Conservation (phyloP, 2,797 vertebrate genomes). For the Xenopus petersii region DNA sequence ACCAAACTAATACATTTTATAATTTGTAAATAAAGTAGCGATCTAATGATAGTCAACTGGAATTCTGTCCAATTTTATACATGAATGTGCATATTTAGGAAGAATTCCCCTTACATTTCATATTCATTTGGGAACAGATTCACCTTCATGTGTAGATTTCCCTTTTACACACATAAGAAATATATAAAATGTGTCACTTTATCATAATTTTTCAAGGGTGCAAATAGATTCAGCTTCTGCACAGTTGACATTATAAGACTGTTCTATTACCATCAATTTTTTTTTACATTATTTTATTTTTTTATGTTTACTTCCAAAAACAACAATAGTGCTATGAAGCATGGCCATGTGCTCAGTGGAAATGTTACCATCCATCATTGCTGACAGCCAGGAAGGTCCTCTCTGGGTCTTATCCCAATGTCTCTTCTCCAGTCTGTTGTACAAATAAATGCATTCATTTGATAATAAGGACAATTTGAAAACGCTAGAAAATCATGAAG, state of each 20-base stretch:
- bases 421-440: slow-evolving; percentile 39
- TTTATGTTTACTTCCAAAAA: slow-evolving; percentile 33
- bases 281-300: slow-evolving; percentile 27
- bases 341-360: slow-evolving; percentile 31
- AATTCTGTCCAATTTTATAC: too few species aligned
- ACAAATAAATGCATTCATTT: slow-evolving; percentile 28
- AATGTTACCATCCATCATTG: slow-evolving; percentile 42
- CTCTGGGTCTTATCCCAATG: slow-evolving; percentile 41
- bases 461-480: neutral
- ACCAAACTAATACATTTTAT: too few species aligned
- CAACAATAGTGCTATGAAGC: slow-evolving; percentile 42
- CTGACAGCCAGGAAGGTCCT: slow-evolving; percentile 44
- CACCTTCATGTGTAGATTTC: too few species aligned
- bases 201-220: neutral
- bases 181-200: neutral
- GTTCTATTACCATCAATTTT: neutral
- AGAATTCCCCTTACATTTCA: too few species aligned
- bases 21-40: too few species aligned
- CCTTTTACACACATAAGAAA: too few species aligned
- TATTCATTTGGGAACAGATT: too few species aligned
- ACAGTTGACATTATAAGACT: neutral
- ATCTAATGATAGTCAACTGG: too few species aligned
- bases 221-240: neutral
- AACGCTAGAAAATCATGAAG: too few species aligned
- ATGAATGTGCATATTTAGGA: too few species aligned